Percentiles rank a stretch among this genome's conserved stretches.
These are phyloP conservation scores for Arenicola marina DNA, from an alignment of 2,888 invertebrate genomes.

Conservation along the genomic window DNA sequence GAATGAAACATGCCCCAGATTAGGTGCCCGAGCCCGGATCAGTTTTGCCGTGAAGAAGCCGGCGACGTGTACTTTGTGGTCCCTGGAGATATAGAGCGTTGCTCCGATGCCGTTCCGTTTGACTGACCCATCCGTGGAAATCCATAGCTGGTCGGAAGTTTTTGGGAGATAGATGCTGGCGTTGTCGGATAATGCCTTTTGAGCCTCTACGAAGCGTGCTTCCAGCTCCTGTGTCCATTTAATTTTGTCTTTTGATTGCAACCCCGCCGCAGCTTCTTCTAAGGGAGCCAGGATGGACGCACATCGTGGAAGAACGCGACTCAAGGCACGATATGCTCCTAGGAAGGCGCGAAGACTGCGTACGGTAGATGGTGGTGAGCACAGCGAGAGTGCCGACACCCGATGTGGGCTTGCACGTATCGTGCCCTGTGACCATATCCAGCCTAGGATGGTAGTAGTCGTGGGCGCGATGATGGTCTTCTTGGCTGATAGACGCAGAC, in stretches of 20 bases:
- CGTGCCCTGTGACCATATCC: slow-evolving; percentile 11
- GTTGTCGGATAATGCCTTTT: neutral
- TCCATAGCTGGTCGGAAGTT: neutral
- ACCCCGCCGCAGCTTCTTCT: neutral
- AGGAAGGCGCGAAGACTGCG: neutral
- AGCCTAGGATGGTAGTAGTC: slow-evolving; percentile 1
- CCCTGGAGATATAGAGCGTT: slow-evolving; percentile 30
- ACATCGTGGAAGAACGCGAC: neutral
- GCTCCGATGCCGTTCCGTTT: slow-evolving; percentile 23
- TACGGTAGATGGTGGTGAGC: neutral
- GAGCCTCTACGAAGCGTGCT: neutral
- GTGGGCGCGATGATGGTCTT: neutral
- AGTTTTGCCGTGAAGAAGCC: slow-evolving; percentile 38
- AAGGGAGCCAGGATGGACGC: neutral
- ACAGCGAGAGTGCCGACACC: neutral
- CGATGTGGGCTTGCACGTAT: neutral
- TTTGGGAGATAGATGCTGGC: neutral
- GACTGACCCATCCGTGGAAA: slow-evolving; percentile 1
- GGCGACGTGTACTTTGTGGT: slow-evolving; percentile 19
- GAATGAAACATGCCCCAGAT: too few relatives aligned
- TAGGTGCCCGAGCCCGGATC: too few relatives aligned
- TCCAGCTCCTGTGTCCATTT: neutral
- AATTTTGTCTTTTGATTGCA: neutral
- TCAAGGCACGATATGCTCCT: neutral
- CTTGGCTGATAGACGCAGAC: neutral